phyloP scores from a whole-genome alignment of 2,888 invertebrate species.

The Xestia c-nigrum region DNA sequence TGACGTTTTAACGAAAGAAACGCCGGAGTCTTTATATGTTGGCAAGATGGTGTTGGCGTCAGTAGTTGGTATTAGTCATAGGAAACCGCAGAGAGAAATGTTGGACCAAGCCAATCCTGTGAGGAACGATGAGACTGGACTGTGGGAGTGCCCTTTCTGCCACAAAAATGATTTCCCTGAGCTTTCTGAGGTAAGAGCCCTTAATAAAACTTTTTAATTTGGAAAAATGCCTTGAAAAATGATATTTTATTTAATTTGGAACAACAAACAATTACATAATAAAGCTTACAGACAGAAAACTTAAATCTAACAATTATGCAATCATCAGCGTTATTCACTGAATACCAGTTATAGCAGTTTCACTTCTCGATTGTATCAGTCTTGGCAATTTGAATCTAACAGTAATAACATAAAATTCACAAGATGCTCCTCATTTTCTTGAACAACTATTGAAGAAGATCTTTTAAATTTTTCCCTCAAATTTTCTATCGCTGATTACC shows the following conservation, averaged over 20 bases:
- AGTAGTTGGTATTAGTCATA: conserved; percentile 95
- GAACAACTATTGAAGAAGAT: background rate
- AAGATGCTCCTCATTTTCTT: background rate
- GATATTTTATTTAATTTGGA: too few relatives aligned
- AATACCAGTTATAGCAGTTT: too few relatives aligned
- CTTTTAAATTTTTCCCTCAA: background rate
- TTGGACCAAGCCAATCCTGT: conserved; percentile 99
- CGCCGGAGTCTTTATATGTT: conserved; percentile 97
- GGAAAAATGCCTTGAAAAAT: too few relatives aligned
- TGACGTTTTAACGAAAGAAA: conserved; percentile 98
- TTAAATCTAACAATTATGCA: too few relatives aligned
- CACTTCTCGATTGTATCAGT: too few relatives aligned
- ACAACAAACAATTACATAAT: too few relatives aligned
- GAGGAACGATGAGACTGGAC: conserved; percentile 97
- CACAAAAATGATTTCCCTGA: conserved; percentile 98
- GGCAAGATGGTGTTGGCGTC: conserved; percentile 96
- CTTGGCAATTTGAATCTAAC: background rate
- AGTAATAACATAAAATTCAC: background rate
- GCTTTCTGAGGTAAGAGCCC: conserved; percentile 92
- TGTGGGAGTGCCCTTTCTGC: conserved; percentile 99
- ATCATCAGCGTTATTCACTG: too few relatives aligned
- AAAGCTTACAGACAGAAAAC: too few relatives aligned
- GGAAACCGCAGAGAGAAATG: conserved; percentile 97
- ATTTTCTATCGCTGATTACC: background rate
- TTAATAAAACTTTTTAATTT: too few relatives aligned